Percentiles rank a stretch among this genome's conserved stretches.
Conservation (phyloP, 53 echinoderm and acorn worm species). For the Stichopus horrens region DNA sequence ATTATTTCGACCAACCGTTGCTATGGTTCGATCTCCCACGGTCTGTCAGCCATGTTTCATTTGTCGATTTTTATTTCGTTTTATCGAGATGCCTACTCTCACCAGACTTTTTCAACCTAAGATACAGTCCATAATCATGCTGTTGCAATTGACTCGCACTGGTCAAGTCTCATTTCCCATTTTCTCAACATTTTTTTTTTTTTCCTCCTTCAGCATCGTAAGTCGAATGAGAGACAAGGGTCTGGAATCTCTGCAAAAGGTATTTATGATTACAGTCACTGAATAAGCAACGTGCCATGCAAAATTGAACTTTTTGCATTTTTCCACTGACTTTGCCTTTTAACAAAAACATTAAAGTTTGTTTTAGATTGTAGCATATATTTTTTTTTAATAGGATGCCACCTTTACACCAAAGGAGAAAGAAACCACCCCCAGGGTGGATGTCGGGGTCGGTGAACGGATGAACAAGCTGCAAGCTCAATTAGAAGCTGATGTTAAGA, state of each 20-base stretch:
- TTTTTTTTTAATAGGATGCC: slow-evolving; percentile 9
- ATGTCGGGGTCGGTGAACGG: slow-evolving; percentile 6
- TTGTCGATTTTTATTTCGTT: too few species aligned
- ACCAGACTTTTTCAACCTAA: too few species aligned
- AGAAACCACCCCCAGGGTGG: neutral
- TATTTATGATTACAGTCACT: neutral
- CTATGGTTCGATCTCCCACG: too few species aligned
- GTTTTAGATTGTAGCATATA: neutral
- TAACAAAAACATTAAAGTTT: too few species aligned
- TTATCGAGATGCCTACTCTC: too few species aligned
- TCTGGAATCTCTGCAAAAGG: slow-evolving; percentile 20
- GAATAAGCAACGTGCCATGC: neutral
- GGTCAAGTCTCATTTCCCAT: too few species aligned
- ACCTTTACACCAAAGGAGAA: slow-evolving; percentile 1
- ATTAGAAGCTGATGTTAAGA: slow-evolving; percentile 20
- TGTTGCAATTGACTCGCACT: too few species aligned
- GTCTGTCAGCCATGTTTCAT: too few species aligned
- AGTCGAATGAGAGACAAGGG: slow-evolving; percentile 13
- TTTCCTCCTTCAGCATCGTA: slow-evolving; percentile 3
- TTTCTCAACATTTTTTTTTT: neutral
- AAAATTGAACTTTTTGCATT: neutral
- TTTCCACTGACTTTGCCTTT: neutral
- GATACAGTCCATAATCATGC: too few species aligned
- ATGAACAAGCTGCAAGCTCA: slow-evolving; percentile 28
- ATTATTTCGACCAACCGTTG: too few species aligned